Evolutionary conservation across 1,140 invertebrate species (phyloP).

Genomic region (Trichonephila clavipes): DNA sequence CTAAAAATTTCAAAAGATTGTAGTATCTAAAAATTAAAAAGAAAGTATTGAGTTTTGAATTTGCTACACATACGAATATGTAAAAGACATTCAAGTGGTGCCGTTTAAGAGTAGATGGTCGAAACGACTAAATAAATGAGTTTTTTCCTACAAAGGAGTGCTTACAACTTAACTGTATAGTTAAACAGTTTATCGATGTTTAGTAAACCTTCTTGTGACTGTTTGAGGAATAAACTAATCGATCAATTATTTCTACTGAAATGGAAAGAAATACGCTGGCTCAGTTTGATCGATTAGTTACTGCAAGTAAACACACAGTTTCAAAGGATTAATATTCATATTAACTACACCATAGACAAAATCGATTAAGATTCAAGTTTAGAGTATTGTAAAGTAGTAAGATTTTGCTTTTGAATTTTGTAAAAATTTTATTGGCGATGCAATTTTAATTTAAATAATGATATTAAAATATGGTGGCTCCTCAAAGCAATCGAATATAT

Average conservation of each 20-base stretch:
- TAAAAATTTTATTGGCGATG: too few species aligned
- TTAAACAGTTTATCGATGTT: constrained; percentile 34
- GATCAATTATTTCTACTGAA: not conserved
- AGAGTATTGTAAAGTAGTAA: too few species aligned
- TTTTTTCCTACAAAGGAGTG: not conserved
- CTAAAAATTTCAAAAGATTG: too few species aligned
- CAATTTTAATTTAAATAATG: too few species aligned
- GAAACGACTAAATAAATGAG: not conserved
- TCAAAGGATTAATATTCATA: not conserved
- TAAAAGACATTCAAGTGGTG: not conserved
- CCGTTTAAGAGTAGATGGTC: not conserved
- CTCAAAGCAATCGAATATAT: too few species aligned
- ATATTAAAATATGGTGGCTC: too few species aligned
- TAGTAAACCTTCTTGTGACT: not conserved
- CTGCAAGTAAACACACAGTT: not conserved
- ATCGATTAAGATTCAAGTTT: too few species aligned
- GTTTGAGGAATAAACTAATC: not conserved
- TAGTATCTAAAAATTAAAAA: not conserved
- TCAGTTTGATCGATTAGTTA: not conserved
- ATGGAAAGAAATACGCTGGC: not conserved
- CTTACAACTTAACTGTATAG: not conserved
- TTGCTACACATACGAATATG: not conserved
- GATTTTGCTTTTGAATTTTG: too few species aligned
- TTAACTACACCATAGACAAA: too few species aligned
- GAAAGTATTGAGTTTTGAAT: not conserved